These are phyloP conservation scores for Eilema caniola DNA, from an alignment of 2,888 invertebrate species.

Conservation along the genomic window DNA sequence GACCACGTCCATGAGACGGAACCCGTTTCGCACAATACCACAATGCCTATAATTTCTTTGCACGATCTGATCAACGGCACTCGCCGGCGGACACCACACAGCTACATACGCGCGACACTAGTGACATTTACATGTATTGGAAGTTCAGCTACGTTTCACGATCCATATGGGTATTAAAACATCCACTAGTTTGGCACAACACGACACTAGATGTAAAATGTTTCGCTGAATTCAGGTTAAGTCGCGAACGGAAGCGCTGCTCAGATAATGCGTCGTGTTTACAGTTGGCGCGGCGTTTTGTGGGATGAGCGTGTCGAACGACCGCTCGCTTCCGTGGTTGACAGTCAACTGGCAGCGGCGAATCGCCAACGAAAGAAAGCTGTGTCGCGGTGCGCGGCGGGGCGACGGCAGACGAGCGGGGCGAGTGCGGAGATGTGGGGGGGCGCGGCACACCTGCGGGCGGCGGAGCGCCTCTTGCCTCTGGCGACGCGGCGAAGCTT, in stretches of 20 bases:
- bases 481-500: slow-evolving; percentile 77
- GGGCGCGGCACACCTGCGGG: slow-evolving; percentile 78
- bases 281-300: slow-evolving; percentile 81
- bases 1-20: slow-evolving; percentile 66
- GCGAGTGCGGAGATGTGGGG: slow-evolving; percentile 58
- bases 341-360: slow-evolving; percentile 79
- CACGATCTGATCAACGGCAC: slow-evolving; percentile 71
- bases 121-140: slow-evolving; percentile 80
- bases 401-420: slow-evolving; percentile 60
- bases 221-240: slow-evolving; percentile 74
- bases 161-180: slow-evolving; percentile 67
- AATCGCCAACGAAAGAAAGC: slow-evolving; percentile 62
- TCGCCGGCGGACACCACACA: slow-evolving; percentile 76
- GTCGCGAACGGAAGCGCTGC: slow-evolving; percentile 79
- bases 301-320: slow-evolving; percentile 51
- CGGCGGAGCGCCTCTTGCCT: slow-evolving; percentile 73
- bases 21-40: slow-evolving; percentile 79
- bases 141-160: slow-evolving; percentile 72
- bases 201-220: slow-evolving; percentile 73
- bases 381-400: slow-evolving; percentile 69
- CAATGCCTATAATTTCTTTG: slow-evolving; percentile 75
- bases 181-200: slow-evolving; percentile 81
- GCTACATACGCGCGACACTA: slow-evolving; percentile 71
- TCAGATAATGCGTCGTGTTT: slow-evolving; percentile 83
- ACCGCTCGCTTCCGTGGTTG: slow-evolving; percentile 74